Evolutionary conservation across 1,140 invertebrate genomes (phyloP).

Genomic region (Mya arenaria): DNA sequence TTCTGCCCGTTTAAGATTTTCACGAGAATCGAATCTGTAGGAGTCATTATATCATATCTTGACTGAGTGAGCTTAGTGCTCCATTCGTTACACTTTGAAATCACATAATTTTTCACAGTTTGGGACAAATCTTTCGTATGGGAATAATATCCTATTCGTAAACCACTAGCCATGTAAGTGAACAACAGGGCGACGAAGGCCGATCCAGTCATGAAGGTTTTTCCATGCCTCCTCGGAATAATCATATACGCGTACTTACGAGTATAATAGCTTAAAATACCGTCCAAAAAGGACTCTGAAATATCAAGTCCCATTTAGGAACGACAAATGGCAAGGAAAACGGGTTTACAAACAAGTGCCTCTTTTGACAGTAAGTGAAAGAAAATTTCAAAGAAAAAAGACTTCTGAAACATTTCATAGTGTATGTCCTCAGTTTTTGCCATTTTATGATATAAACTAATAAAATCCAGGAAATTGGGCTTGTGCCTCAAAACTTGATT

Average conservation of each 20-base stretch:
- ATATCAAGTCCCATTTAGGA: slow-evolving; percentile 3
- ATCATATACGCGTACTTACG: slow-evolving; percentile 15
- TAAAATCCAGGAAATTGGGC: slow-evolving; percentile 15
- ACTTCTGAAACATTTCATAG: slow-evolving; percentile 27
- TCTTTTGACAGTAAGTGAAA: slow-evolving; percentile 9
- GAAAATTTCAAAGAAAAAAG: slow-evolving; percentile 12
- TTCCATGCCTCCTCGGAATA: slow-evolving; percentile 7
- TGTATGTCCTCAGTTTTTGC: neutral
- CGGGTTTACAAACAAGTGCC: neutral
- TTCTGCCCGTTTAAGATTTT: neutral
- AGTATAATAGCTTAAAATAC: neutral
- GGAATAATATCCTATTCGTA: slow-evolving; percentile 24
- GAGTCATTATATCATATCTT: slow-evolving; percentile 1
- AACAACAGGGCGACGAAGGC: slow-evolving; percentile 10
- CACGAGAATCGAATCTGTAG: slow-evolving; percentile 6
- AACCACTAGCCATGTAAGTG: neutral
- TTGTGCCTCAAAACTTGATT: neutral
- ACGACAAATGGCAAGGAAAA: neutral
- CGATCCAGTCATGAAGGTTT: slow-evolving; percentile 16
- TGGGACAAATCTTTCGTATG: slow-evolving; percentile 19
- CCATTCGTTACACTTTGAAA: slow-evolving; percentile 25
- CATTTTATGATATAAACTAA: slow-evolving; percentile 11
- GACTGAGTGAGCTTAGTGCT: slow-evolving; percentile 1
- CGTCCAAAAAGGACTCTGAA: slow-evolving; percentile 3
- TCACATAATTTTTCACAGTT: slow-evolving; percentile 26